Evolutionary conservation across 2,888 invertebrate genomes (phyloP), one percentile per base, ranked within the genome.

Genomic region (Laspeyria flexula): DNA sequence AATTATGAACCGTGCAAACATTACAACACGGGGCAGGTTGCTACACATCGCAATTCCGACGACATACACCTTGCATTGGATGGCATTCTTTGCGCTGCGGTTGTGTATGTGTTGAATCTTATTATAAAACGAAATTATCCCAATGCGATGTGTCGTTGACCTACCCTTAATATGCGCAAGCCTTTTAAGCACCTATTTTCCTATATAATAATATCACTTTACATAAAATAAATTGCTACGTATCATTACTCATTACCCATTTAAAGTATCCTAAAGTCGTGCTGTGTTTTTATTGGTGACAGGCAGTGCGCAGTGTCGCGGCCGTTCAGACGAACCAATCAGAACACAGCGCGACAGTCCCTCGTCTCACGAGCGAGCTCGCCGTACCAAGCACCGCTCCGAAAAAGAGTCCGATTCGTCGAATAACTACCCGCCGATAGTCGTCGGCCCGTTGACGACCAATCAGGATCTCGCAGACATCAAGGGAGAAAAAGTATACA

Each of bases 321-420:
- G 88, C 91, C 90, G 86, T 79, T 77, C 88, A 89, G 90, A 86
- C 88, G 86, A 90, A 86, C 91, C 92, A 92, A 92, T 92, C 91
- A 92, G 90, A 92, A 92, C 92, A 93, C 92, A 92, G 86, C 85
- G 87, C 91, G 91, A 90, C 80, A 77, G 73, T 75, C 85, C 89
- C 83, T 86, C 83, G 81, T 84, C 86, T 74, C 86, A 77, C 83
- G 88, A 87, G 66, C 81, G 60, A 75, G 72, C 65, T 62, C 87
- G 79, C 69, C 88, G 84, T 79, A 76, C 85, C 85, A 90, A 83
- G 83, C 92, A 82, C 87, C 92, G 84, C 84, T 86, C 82, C 80
- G 90, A 73, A 93, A 93, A 86, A 90, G 93, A 92, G 93, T 93
- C 92, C 92, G 93, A 85, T 93, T 93, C 89, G 92, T 93, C 93